Conservation (phyloP, 2,888 invertebrate species). For the Allolobophora icterica region DNA sequence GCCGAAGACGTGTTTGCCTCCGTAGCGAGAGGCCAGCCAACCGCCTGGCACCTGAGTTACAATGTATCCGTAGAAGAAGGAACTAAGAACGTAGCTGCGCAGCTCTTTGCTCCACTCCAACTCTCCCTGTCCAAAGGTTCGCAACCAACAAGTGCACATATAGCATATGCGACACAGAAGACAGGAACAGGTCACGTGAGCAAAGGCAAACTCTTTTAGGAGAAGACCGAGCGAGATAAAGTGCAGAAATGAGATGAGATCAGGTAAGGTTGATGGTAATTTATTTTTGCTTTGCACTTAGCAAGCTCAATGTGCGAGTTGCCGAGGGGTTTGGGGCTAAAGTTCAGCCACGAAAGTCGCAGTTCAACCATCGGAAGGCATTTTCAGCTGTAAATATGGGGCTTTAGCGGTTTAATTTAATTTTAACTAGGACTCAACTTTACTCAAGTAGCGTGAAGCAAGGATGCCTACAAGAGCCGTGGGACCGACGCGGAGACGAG, state of each 20-base stretch:
- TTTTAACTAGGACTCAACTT: too few relatives aligned
- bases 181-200: neutral
- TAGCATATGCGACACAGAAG: neutral
- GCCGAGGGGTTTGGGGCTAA: too few relatives aligned
- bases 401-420: too few relatives aligned
- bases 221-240: neutral
- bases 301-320: too few relatives aligned
- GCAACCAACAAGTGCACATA: neutral
- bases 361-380: too few relatives aligned
- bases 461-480: too few relatives aligned
- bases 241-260: neutral
- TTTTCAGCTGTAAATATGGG: too few relatives aligned
- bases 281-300: too few relatives aligned
- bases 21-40: constrained; percentile 43
- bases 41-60: constrained; percentile 46
- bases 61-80: constrained; percentile 47
- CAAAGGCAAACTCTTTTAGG: neutral
- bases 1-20: constrained; percentile 44
- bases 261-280: neutral
- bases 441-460: too few relatives aligned
- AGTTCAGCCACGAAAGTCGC: too few relatives aligned
- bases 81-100: constrained; percentile 42
- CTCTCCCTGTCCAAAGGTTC: constrained; percentile 40
- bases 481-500: too few relatives aligned
- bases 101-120: constrained; percentile 43